These are phyloP conservation scores for Rhipidura dahli DNA, from an alignment of 2,113 vertebrate genomes.

Conservation along the genomic window DNA sequence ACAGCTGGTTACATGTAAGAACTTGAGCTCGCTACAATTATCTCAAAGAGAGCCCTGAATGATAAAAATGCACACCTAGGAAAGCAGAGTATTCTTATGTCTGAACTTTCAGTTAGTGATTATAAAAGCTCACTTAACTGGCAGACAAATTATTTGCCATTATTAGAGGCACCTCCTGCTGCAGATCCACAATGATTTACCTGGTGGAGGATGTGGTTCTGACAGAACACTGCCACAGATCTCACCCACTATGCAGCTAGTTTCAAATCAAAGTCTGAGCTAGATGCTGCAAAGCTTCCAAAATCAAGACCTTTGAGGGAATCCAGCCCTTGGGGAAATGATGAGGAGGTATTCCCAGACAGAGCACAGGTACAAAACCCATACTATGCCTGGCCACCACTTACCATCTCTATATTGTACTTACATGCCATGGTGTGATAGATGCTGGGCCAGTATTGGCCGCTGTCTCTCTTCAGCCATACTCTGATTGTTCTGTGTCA, in stretches of 20 bases:
- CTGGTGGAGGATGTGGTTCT: background rate
- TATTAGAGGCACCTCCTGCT: background rate
- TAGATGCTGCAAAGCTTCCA: background rate
- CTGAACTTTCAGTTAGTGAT: background rate
- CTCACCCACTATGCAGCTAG: background rate
- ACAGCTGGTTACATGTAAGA: background rate
- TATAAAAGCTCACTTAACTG: background rate
- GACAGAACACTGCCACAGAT: background rate
- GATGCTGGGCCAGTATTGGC: conserved; percentile 96
- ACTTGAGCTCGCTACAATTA: background rate
- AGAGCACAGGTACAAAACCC: background rate
- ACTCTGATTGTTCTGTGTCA: conserved; percentile 86
- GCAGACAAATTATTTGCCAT: background rate
- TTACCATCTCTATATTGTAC: conserved; percentile 23
- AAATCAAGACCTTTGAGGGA: background rate
- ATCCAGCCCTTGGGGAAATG: background rate
- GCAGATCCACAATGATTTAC: background rate
- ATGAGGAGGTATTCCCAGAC: background rate
- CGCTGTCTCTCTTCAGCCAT: conserved; percentile 96
- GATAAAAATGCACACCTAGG: background rate
- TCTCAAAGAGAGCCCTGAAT: background rate
- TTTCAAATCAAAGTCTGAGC: background rate
- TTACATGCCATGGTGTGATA: conserved; percentile 94
- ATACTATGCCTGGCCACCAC: background rate
- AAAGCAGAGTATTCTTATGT: background rate